These are phyloP conservation scores for Suricata suricatta DNA, from an alignment of 2,113 vertebrate species.

Conservation along the genomic window DNA sequence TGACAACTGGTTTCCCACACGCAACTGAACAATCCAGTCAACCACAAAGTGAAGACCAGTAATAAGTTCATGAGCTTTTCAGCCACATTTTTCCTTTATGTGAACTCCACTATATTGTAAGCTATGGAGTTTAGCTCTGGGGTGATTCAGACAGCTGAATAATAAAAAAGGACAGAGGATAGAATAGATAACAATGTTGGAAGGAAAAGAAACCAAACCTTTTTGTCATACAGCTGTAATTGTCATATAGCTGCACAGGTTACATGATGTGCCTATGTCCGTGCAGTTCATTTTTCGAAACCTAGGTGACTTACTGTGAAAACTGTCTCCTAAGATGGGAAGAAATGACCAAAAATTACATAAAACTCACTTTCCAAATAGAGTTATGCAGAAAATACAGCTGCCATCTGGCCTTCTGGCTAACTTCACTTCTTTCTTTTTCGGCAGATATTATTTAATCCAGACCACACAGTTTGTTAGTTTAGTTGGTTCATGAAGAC, in stretches of 20 bases:
- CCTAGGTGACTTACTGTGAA: constrained; percentile 38
- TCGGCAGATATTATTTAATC: constrained; percentile 56
- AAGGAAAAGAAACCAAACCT: background rate
- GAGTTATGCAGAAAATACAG: constrained; percentile 62
- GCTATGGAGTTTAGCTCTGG: background rate
- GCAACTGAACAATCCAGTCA: background rate
- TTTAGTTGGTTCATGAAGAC: constrained; percentile 6
- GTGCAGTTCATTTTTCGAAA: background rate
- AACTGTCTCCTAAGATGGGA: constrained; percentile 50
- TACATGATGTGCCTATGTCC: background rate
- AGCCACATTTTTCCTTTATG: background rate
- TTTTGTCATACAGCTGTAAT: background rate
- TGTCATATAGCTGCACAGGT: background rate
- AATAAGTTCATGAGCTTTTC: background rate
- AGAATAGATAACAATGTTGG: background rate
- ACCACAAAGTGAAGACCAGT: background rate
- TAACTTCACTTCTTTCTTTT: constrained; percentile 56
- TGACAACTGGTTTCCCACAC: background rate
- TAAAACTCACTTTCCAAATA: constrained; percentile 66
- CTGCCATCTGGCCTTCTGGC: constrained; percentile 68
- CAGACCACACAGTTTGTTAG: constrained; percentile 54
- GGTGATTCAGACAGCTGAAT: background rate
- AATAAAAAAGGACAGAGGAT: background rate
- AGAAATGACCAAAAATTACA: constrained; percentile 65
- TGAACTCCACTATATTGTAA: background rate